Evolutionary conservation across 2,113 vertebrate genomes (phyloP).

Genomic region (Natator depressus): DNA sequence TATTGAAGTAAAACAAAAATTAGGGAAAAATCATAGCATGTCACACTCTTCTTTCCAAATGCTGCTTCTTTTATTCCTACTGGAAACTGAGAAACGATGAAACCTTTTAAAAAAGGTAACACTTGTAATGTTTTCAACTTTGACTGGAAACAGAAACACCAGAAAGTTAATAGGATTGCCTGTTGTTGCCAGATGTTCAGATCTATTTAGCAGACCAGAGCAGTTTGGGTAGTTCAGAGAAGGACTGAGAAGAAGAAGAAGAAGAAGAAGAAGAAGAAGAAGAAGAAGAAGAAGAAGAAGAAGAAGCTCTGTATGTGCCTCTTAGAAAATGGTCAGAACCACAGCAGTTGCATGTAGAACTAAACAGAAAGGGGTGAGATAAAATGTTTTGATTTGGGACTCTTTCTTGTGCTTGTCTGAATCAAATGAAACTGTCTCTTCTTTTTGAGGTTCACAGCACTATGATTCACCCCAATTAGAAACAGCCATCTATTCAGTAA

Average conservation of each 20-base stretch:
- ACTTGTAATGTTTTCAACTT: not conserved
- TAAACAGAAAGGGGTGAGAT: not conserved
- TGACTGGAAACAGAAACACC: not conserved
- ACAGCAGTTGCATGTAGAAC: not conserved
- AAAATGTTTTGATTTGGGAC: not conserved
- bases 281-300: too few relatives aligned
- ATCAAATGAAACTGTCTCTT: not conserved
- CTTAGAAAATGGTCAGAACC: not conserved
- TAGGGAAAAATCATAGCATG: accelerated
- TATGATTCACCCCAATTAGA: not conserved
- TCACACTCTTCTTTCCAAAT: not conserved
- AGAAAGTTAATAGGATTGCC: not conserved
- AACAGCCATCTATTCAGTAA: not conserved
- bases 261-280: not conserved
- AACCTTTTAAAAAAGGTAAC: not conserved
- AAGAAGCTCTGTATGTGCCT: not conserved
- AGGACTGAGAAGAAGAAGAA: not conserved
- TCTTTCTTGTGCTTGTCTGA: not conserved
- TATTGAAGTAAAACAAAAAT: not conserved
- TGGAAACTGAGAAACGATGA: not conserved
- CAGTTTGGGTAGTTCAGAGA: not conserved
- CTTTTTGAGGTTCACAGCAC: not conserved
- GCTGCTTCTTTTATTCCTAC: not conserved
- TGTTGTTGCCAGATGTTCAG: not conserved
- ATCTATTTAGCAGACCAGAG: not conserved